These are phyloP conservation scores for Plebejus anna DNA, from an alignment of 2,888 invertebrate species.

Conservation along the genomic window DNA sequence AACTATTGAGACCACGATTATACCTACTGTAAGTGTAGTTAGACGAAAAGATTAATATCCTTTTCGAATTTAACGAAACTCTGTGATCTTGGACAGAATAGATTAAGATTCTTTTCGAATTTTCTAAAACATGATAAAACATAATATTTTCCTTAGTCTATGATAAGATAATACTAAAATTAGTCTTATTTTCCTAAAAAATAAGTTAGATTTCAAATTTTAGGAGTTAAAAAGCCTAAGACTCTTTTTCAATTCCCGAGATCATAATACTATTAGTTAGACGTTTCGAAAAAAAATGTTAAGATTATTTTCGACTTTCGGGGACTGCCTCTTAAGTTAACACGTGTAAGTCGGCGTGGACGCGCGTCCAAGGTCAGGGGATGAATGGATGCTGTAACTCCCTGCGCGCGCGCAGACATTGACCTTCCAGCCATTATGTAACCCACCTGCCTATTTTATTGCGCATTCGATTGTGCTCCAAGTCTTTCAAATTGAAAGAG, in stretches of 20 bases:
- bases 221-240: too few relatives aligned
- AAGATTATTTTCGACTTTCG: background rate
- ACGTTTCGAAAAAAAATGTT: background rate
- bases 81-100: too few relatives aligned
- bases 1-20: background rate
- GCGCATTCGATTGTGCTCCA: constrained; percentile 12
- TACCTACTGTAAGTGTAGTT: too few relatives aligned
- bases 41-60: too few relatives aligned
- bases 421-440: constrained; percentile 42
- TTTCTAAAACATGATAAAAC: too few relatives aligned
- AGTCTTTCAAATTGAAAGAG: constrained; percentile 5
- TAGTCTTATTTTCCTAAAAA: too few relatives aligned
- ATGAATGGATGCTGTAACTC: constrained; percentile 41
- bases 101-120: too few relatives aligned
- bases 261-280: background rate
- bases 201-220: too few relatives aligned
- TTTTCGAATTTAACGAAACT: too few relatives aligned
- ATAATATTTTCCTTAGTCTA: too few relatives aligned
- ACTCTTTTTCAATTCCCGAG: background rate
- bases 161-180: too few relatives aligned
- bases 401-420: constrained; percentile 42
- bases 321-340: constrained; percentile 44
- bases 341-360: constrained; percentile 53
- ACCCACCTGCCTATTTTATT: constrained; percentile 36
- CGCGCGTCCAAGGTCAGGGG: constrained; percentile 51